Evolutionary conservation across 53 echinoderm and acorn worm species (phyloP).

Genomic region (Pentamera pediparva): DNA sequence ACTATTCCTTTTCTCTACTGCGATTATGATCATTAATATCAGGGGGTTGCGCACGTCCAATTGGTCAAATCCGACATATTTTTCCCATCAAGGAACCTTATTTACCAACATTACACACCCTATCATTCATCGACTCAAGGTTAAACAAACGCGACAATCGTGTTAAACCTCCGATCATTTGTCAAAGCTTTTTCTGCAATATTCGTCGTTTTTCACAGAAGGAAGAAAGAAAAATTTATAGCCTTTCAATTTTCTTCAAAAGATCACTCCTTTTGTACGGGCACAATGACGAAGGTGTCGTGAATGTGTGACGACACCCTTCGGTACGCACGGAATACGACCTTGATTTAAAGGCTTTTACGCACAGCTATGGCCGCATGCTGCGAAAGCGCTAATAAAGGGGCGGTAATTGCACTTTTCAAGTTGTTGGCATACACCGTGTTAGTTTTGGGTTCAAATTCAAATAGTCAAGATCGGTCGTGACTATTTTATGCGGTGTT

Average conservation of each 20-base stretch:
- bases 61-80: too few species aligned
- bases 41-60: too few species aligned
- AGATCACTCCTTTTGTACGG: conserved; percentile 11
- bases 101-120: too few species aligned
- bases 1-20: too few species aligned
- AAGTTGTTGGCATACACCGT: too few species aligned
- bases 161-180: not conserved
- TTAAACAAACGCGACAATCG: not conserved
- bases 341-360: conserved; percentile 24
- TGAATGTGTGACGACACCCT: conserved; percentile 18
- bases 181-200: not conserved
- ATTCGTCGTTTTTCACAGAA: not conserved
- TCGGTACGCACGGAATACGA: conserved; percentile 4
- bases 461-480: too few species aligned
- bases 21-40: too few species aligned
- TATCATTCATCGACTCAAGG: too few species aligned
- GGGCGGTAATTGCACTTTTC: conserved; percentile 23
- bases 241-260: too few species aligned
- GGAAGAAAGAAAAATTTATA: too few species aligned
- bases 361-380: conserved; percentile 7
- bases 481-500: not conserved
- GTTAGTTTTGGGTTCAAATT: too few species aligned
- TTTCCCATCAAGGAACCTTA: too few species aligned
- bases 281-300: not conserved
- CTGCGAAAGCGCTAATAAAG: conserved; percentile 16